Evolutionary conservation across 2,113 vertebrate species (phyloP).

Genomic region (Camelus dromedarius): DNA sequence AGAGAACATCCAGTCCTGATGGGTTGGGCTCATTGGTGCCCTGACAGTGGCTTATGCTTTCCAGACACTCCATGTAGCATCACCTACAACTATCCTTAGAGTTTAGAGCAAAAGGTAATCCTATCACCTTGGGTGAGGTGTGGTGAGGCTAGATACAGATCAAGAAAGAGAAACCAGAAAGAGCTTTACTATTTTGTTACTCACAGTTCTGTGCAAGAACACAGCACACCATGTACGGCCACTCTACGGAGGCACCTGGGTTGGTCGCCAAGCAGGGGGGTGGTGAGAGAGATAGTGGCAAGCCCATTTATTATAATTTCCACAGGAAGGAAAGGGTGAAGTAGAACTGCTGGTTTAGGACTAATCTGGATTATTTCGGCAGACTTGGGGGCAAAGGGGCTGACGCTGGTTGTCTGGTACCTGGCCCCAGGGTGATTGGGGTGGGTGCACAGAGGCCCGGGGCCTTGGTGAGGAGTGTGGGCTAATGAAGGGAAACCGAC

Average conservation of each 20-base stretch:
- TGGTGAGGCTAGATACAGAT: neutral
- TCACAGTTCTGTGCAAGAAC: neutral
- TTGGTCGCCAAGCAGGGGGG: neutral
- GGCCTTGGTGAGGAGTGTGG: neutral
- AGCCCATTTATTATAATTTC: neutral
- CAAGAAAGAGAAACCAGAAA: neutral
- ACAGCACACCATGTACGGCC: neutral
- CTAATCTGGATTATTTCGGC: neutral
- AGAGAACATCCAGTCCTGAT: neutral
- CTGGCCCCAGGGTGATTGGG: neutral
- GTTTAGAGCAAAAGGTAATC: neutral
- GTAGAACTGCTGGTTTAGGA: neutral
- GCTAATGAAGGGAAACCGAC: neutral
- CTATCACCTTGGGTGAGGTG: neutral
- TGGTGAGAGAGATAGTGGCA: no score
- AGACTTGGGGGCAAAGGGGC: neutral
- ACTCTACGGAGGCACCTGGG: neutral
- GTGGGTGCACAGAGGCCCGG: no score
- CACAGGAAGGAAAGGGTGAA: neutral
- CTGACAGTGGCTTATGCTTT: neutral
- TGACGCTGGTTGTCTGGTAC: neutral
- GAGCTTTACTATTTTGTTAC: neutral
- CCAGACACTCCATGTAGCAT: neutral
- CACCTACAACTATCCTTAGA: neutral
- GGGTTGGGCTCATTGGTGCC: neutral